Evolutionary conservation across 2,888 invertebrate genomes (phyloP).

Genomic region (Pristionchus mayeri): DNA sequence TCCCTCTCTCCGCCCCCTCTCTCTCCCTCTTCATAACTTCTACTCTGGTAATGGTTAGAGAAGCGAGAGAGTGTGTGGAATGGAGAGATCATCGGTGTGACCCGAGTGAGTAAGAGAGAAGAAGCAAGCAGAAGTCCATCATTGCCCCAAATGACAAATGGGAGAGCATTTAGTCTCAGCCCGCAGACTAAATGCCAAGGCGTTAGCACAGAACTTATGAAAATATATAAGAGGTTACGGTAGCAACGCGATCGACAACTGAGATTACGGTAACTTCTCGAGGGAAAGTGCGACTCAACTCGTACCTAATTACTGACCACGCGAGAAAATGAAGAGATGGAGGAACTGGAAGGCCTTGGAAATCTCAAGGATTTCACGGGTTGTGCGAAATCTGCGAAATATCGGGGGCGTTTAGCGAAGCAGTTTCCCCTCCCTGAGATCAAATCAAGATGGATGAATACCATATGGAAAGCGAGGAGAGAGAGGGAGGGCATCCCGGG

Average conservation of each 20-base stretch:
- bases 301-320: not conserved
- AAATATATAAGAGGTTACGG: not conserved
- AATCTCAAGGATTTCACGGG: not conserved
- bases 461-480: conserved; percentile 21
- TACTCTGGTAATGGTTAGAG: not conserved
- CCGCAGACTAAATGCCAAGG: not conserved
- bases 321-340: not conserved
- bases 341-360: not conserved
- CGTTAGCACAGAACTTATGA: not conserved
- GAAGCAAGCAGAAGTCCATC: not conserved
- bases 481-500: not conserved
- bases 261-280: not conserved
- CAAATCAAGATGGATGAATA: conserved; percentile 41
- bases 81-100: not conserved
- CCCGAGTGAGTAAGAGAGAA: no score
- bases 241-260: not conserved
- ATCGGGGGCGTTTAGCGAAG: not conserved
- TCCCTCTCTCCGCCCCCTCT: not conserved
- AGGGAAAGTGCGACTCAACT: not conserved
- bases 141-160: not conserved
- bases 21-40: not conserved
- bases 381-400: not conserved
- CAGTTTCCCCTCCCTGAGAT: not conserved
- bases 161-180: not conserved
- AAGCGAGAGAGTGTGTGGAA: not conserved